Evolutionary conservation across 1,140 invertebrate genomes (phyloP).

Genomic region (Drosophila erecta): DNA sequence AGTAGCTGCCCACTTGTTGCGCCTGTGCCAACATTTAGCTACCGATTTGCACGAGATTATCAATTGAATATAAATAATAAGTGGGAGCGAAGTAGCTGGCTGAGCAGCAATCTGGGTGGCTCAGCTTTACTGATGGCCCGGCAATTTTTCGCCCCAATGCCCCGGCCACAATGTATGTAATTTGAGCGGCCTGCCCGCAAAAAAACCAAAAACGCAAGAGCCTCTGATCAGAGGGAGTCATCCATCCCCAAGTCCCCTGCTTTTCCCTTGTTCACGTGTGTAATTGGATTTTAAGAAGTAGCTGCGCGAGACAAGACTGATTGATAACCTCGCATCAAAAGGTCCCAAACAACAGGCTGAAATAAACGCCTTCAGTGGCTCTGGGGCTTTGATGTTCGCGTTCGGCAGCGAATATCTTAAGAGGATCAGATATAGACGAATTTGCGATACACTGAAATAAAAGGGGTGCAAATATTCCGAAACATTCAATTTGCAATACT

Average conservation of each 20-base stretch:
- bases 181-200: conserved; percentile 54
- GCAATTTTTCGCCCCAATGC: conserved; percentile 71
- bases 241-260: background rate
- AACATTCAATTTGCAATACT: background rate
- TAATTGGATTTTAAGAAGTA: conserved; percentile 83
- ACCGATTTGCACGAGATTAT: conserved; percentile 80
- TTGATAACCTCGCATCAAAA: conserved; percentile 75
- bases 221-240: conserved; percentile 43
- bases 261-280: conserved; percentile 51
- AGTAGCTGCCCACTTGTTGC: conserved; percentile 71
- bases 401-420: conserved; percentile 38
- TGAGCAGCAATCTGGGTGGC: conserved; percentile 57
- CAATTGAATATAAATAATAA: conserved; percentile 82
- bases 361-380: conserved; percentile 72
- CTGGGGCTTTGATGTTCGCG: conserved; percentile 58
- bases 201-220: conserved; percentile 15
- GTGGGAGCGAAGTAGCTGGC: conserved; percentile 32
- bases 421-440: conserved; percentile 3
- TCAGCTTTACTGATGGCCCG: conserved; percentile 26
- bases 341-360: conserved; percentile 64
- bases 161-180: conserved; percentile 66
- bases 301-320: conserved; percentile 63
- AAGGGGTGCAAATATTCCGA: background rate
- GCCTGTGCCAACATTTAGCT: conserved; percentile 78
- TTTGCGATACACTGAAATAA: background rate